Percentiles rank a stretch among this genome's conserved stretches.
Conservation (phyloP, 2,113 vertebrate species). For the Alligator sinensis region DNA sequence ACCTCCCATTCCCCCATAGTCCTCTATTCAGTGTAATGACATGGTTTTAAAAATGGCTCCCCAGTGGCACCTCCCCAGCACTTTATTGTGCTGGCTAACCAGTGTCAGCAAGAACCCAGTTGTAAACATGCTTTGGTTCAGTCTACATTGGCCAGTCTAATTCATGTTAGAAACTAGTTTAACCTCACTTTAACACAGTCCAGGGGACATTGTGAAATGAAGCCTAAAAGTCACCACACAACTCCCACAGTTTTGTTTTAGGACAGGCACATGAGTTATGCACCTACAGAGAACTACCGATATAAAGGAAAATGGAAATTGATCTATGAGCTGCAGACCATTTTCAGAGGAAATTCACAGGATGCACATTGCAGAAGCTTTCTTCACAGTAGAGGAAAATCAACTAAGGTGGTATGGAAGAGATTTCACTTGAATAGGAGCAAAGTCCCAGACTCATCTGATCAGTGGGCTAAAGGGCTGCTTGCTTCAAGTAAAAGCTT, state of each 20-base stretch:
- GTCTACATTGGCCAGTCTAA: background rate
- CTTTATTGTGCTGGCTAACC: too few species aligned
- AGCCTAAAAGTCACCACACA: background rate
- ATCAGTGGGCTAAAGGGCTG: background rate
- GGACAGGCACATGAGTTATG: background rate
- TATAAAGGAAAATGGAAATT: background rate
- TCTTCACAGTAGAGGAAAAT: background rate
- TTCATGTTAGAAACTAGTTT: background rate
- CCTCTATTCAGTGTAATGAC: too few species aligned
- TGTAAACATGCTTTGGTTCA: too few species aligned
- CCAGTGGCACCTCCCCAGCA: too few species aligned
- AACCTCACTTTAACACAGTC: background rate
- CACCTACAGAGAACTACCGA: background rate
- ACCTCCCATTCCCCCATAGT: background rate
- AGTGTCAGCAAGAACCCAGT: too few species aligned
- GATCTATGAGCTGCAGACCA: background rate
- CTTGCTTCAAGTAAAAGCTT: background rate
- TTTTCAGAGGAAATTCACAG: too few species aligned
- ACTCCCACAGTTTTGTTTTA: background rate
- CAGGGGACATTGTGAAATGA: background rate
- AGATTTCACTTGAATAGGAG: background rate
- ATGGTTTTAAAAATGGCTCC: too few species aligned
- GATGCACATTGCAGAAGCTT: background rate
- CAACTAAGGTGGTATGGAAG: background rate
- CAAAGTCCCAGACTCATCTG: background rate